Evolutionary conservation across 2,888 invertebrate genomes (phyloP), one percentile per base, ranked within the genome.

Genomic region (Habroteleia sp.): DNA sequence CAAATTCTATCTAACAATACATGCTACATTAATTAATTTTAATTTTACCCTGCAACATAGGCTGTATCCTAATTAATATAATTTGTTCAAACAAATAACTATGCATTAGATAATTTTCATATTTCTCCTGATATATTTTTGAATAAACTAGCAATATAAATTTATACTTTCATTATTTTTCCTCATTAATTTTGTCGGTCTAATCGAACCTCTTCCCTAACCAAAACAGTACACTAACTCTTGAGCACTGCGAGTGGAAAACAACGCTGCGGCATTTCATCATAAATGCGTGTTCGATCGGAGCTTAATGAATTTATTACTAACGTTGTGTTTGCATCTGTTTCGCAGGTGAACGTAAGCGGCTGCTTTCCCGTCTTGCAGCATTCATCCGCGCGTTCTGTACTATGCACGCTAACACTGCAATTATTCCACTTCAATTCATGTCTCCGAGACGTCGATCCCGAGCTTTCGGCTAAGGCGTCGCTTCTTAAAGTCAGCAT

Each of bases 241-340:
- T 5, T 20, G 6, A 6, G n/a, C n/a, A 35, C 35, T 4, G 25
- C 10, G 10, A 25, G 11, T 10, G 31, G 29, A 48, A 60, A 48
- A 35, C 29, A 54, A 29, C 37, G 63, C 14, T 2, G 41, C 11
- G 8, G 25, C 17, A 11, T 46, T 54, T 54, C 46, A 58, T 58
- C 68, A 50, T 50, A 48, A 68, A 56, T 41, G 48, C 42, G 13
- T 10, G 8, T 56, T 65, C 50, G 56, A 65, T 72, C 56, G 48
- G 42, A 7, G 41, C 37, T 58, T 65, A 65, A 72, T 65, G 65
- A 72, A 65, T 65, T 72, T 72, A 72, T 65, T 65, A 65, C 44
- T 72, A 58, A 48, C 56, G 44, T 44, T 44, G 58, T 54, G 58
- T 37, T 65, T 31, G 50, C 69, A 56, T 73, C 72, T 65, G 44